Evolutionary conservation across 2,113 vertebrate genomes (phyloP), one percentile per base, ranked within the genome.

Genomic region (Gymnobelideus leadbeateri): DNA sequence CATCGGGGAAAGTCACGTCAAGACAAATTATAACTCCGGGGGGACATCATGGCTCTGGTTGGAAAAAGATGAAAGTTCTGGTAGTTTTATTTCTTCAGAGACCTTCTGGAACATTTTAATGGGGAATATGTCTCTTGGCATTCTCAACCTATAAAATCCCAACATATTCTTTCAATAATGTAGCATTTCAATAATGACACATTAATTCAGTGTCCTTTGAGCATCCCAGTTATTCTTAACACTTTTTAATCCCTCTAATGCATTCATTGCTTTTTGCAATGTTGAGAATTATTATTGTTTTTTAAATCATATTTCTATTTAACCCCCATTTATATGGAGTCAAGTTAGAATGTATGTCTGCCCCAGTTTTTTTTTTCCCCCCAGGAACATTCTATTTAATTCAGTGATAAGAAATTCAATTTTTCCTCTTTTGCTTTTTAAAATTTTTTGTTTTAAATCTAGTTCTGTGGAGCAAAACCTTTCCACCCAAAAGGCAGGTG

Each of bases 21-120:
- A 97, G 96, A 97, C 94, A 51, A 98, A 98, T 98, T 97, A 97
- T 54, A 95, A 94, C 49, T 96, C 93, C 91, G 98, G 93, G 50
- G 96, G 96, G 97, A 96, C 90, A 96, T 93, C 91, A 90, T 98
- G 96, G 97, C 97, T 96, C 24, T 93, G 92, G 93, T 97, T 98
- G 98, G 97, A 97, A 93, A 92, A 96, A 53, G 97, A 97, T 97
- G 94, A 97, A 98, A 97, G 97, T 55, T 11, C 95, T 96, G 49
- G 94, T 97, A 97, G 93, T 97, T 98, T 98, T 97, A 93, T 97
- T 93, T 95, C 97, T 96, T 97, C 7, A 94, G 97, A 98, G 95
- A 96, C 93, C 91, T 95, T 98, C 89, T 97, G 94, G 89, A 96
- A 95, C 91, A 77, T 90, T 98, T 97, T 97, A 97, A 97, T 28